Evolutionary conservation across 2,113 vertebrate species (phyloP).

Genomic region (Myrmecophaga tridactyla): DNA sequence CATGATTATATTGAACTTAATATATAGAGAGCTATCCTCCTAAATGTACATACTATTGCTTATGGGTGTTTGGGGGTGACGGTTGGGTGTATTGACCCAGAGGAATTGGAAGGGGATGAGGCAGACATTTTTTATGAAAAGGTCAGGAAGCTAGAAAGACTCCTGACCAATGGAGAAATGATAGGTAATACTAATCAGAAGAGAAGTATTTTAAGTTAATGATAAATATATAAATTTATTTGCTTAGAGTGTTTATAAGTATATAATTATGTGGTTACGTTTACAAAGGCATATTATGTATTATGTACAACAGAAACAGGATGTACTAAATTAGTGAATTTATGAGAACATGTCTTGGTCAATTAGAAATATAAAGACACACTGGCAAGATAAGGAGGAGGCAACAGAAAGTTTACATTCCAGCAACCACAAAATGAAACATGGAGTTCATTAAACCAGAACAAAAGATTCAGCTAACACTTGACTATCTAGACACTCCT

Average conservation of each 20-base stretch:
- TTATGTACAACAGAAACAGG: constrained; percentile 41
- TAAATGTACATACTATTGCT: background rate
- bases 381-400: constrained; percentile 10
- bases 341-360: constrained; percentile 44
- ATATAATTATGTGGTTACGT: constrained; percentile 35
- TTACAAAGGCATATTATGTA: background rate
- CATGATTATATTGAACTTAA: background rate
- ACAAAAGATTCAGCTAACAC: background rate
- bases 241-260: background rate
- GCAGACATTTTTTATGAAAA: background rate
- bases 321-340: constrained; percentile 41
- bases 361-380: constrained; percentile 39
- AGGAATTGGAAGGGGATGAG: background rate
- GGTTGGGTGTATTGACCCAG: background rate
- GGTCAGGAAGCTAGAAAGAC: background rate
- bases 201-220: constrained; percentile 11
- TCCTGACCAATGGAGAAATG: background rate
- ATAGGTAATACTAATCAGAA: background rate
- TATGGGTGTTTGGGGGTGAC: background rate
- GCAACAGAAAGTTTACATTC: background rate
- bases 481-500: constrained; percentile 17
- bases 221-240: constrained; percentile 6
- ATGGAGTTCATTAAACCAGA: background rate
- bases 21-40: background rate
- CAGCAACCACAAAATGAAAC: constrained; percentile 27